Conservation (phyloP, 2,797 vertebrate species). For the Falco cherrug region DNA sequence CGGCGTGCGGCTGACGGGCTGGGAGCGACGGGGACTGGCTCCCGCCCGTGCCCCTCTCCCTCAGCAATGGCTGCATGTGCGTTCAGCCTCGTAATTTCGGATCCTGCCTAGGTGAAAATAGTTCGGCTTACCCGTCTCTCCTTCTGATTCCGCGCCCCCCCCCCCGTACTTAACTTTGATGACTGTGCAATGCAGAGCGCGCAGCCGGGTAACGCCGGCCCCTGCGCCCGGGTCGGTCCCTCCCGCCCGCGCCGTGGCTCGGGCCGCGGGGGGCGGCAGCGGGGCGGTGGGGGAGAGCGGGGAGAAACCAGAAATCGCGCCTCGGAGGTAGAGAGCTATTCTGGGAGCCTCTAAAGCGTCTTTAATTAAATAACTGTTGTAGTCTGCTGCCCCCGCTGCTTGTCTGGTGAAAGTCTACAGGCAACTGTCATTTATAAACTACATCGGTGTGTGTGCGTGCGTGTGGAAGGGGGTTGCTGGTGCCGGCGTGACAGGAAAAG, state of each 20-base stretch:
- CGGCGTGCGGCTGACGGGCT: neutral
- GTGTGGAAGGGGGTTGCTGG: neutral
- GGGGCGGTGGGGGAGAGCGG: neutral
- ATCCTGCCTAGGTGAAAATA: neutral
- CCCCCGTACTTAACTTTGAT: slow-evolving; percentile 74
- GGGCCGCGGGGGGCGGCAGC: neutral
- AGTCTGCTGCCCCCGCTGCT: slow-evolving; percentile 80
- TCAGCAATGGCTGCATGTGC: slow-evolving; percentile 61
- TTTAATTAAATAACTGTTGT: slow-evolving; percentile 77
- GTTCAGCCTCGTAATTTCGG: neutral
- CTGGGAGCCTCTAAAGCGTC: slow-evolving; percentile 58
- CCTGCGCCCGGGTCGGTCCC: neutral
- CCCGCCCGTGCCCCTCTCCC: neutral
- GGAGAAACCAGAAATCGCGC: slow-evolving; percentile 18
- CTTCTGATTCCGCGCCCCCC: neutral
- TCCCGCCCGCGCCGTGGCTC: neutral
- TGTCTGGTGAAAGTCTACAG: slow-evolving; percentile 74
- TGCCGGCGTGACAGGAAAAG: slow-evolving; percentile 2
- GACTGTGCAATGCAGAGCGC: slow-evolving; percentile 74
- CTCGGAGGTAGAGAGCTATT: slow-evolving; percentile 67
- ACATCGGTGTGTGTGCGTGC: neutral
- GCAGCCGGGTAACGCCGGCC: slow-evolving; percentile 10
- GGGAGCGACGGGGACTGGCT: neutral
- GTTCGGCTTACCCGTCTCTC: neutral
- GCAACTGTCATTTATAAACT: slow-evolving; percentile 71